Evolutionary conservation across 2,113 vertebrate species (phyloP), one percentile per base, ranked within the genome.

Genomic region (Manacus vitellinus): DNA sequence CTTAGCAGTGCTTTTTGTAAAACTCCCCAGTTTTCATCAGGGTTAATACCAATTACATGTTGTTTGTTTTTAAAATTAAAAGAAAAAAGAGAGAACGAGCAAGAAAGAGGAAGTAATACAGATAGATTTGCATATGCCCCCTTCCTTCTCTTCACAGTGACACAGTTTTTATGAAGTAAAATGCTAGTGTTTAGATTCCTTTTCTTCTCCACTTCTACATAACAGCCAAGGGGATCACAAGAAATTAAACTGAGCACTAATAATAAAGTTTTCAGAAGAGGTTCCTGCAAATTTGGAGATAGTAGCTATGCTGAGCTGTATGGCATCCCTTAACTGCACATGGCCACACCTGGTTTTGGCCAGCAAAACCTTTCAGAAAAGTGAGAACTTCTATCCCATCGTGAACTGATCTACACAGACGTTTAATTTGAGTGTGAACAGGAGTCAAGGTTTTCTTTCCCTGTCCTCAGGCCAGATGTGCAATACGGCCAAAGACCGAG

Each of bases 21-120:
- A 93, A 86, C 52, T 93, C 55, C 12, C 5, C 66, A 95, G 56
- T 84, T 95, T 88, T 94, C 46, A 92, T 44, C 66, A 89, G 76
- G 35, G 88, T 89, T 89, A 95, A 97, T 93, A 91, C 35, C 35
- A 51, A 92, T 66, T 73, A 19, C 49, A n/a, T 44, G 16, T 56
- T 84, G 20, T 43, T 81, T 80, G 12, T 25, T 94, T 93, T 74
- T 25, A 92, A 96, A 91, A 84, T 85, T n/a, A 67, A 30, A 62
- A 37, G 22, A 5, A 2, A 16, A 19, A 20, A n/a, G 3, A 12
- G 2, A 7, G 3, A 12, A 12, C 14, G 1, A 8, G 4, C 14
- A 2, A 23, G 3, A 33, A 12, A 62, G 13, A 56, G 4, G 14
- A 59, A n/a, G 44, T 8, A 37, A 18, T 58, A 30, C 19, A 46